A percentile compares a stretch with the other conserved stretches of the same genome.
phyloP scores from a whole-genome alignment of 2,797 vertebrate genomes.

The Pseudomugil tenellus region DNA sequence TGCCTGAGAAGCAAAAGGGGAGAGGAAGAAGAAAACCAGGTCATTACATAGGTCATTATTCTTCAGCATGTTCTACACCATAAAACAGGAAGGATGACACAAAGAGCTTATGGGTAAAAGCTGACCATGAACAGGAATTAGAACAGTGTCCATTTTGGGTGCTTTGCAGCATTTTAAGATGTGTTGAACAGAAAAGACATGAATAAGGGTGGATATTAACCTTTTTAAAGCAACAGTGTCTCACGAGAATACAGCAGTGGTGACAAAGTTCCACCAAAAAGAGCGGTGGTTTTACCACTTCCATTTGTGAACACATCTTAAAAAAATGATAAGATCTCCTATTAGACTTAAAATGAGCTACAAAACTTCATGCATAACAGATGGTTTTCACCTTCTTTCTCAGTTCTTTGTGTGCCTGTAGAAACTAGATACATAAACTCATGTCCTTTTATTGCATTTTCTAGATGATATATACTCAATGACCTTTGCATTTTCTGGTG shows the following conservation, averaged over 20 bases:
- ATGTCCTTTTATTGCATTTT: background rate
- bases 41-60: slow-evolving; percentile 12
- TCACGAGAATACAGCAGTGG: background rate
- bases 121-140: background rate
- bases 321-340: background rate
- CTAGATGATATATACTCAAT: background rate
- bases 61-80: background rate
- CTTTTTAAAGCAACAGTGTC: background rate
- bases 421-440: background rate
- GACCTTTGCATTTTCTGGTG: background rate
- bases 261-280: background rate
- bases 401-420: background rate
- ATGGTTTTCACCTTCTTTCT: background rate
- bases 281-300: background rate
- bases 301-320: no score
- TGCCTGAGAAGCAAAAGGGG: slow-evolving; percentile 79
- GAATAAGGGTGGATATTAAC: slow-evolving; percentile 2
- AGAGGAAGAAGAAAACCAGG: slow-evolving; percentile 5
- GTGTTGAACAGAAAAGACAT: background rate
- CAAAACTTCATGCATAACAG: background rate
- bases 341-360: background rate
- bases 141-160: background rate
- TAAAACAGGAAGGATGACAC: slow-evolving; percentile 23
- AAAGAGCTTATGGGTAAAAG: background rate
- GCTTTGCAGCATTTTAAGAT: background rate